A percentile compares a stretch with the other conserved stretches of the same genome.
Conservation (phyloP, 92 coral and sea anemone genomes). For the Epizoanthus rinbou region DNA sequence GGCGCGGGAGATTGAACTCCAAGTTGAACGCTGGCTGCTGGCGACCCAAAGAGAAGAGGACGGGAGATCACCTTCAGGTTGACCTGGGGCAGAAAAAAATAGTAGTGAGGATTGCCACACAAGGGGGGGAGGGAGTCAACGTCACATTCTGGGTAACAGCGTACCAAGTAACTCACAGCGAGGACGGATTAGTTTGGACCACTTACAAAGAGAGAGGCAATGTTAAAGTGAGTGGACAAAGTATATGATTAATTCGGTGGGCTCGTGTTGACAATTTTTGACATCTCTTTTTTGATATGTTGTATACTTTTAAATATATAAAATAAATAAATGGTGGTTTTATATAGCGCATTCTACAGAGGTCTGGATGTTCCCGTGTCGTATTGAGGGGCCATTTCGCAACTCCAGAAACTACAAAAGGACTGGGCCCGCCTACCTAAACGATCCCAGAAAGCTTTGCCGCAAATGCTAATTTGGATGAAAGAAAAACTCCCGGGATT, state of each 20-base stretch:
- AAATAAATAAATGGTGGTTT: too few species aligned
- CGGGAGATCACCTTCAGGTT: slow-evolving; percentile 7
- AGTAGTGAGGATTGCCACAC: background rate
- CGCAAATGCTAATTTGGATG: too few species aligned
- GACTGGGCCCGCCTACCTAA: too few species aligned
- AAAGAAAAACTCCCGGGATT: too few species aligned
- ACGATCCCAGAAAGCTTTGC: too few species aligned
- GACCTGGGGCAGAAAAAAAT: background rate
- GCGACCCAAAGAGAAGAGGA: background rate
- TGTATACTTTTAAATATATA: background rate
- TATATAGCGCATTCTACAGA: too few species aligned
- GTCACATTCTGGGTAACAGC: background rate
- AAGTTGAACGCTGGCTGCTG: background rate
- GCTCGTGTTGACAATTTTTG: background rate
- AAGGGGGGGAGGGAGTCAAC: background rate
- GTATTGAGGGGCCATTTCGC: too few species aligned
- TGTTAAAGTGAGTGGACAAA: background rate
- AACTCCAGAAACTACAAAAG: too few species aligned
- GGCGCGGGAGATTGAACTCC: slow-evolving; percentile 7
- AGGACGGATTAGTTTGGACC: background rate
- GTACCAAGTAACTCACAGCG: slow-evolving; percentile 4
- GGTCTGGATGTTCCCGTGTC: too few species aligned
- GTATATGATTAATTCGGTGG: background rate
- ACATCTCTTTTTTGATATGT: too few species aligned
- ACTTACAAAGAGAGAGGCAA: background rate